These are phyloP conservation scores for Glyptemys insculpta DNA, from an alignment of 2,797 vertebrate species.

Conservation along the genomic window DNA sequence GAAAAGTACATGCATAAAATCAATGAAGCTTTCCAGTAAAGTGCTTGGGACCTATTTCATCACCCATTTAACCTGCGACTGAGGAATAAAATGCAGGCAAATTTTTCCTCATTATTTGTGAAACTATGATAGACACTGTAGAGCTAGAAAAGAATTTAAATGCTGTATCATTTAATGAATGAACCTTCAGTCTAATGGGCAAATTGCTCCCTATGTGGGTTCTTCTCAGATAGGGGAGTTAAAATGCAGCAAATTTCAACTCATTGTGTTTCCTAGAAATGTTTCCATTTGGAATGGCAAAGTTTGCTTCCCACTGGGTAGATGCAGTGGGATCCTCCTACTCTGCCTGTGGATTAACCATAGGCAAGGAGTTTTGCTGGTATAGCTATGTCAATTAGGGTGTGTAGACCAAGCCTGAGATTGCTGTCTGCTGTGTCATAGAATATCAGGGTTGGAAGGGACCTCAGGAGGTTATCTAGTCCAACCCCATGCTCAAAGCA, in stretches of 20 bases:
- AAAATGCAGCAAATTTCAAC: neutral
- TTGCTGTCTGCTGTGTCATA: neutral
- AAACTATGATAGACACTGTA: neutral
- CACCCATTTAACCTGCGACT: slow-evolving; percentile 7
- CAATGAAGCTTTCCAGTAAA: slow-evolving; percentile 27
- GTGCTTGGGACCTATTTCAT: slow-evolving; percentile 50
- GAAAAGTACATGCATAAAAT: slow-evolving; percentile 50
- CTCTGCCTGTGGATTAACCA: neutral
- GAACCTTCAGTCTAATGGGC: neutral
- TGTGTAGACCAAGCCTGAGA: neutral
- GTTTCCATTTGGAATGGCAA: neutral
- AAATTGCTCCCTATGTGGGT: neutral
- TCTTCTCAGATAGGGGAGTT: neutral
- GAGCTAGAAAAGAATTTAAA: slow-evolving; percentile 28
- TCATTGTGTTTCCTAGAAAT: fast-evolving
- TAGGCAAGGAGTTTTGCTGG: neutral
- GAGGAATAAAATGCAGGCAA: slow-evolving; percentile 43
- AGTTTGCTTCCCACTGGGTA: neutral
- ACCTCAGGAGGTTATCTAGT: too few relatives aligned
- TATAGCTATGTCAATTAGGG: neutral
- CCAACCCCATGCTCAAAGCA: too few relatives aligned
- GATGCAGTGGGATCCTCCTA: neutral
- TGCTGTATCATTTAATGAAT: neutral
- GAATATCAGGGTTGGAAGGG: too few relatives aligned
- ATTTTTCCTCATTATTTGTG: slow-evolving; percentile 21